phyloP scores from a whole-genome alignment of 2,113 vertebrate genomes.

The Helogale parvula region DNA sequence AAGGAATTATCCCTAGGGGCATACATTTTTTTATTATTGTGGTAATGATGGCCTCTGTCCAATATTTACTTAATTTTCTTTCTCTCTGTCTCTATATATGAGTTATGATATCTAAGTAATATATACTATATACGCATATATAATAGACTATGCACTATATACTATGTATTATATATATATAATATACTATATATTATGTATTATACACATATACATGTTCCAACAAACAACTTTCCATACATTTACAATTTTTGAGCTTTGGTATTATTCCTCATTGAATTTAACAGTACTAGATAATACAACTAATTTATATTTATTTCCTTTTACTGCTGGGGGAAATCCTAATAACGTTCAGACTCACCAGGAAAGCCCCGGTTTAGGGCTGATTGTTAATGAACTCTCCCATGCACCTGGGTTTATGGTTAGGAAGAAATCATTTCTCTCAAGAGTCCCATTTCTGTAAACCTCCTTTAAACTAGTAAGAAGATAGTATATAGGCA shows the following conservation, averaged over 20 bases:
- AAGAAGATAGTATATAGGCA: conserved; percentile 83
- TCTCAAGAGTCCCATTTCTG: conserved; percentile 84
- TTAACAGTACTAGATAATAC: background rate
- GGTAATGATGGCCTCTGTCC: background rate
- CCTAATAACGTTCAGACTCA: conserved; percentile 57
- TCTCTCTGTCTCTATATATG: background rate
- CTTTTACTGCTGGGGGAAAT: conserved; percentile 40
- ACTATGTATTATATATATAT: background rate
- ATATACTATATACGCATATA: background rate
- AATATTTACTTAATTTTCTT: background rate
- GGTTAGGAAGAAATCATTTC: conserved; percentile 83
- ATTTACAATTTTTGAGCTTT: background rate
- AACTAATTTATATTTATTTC: conserved; percentile 62
- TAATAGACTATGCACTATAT: background rate
- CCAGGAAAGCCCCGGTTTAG: conserved; percentile 70
- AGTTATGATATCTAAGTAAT: background rate
- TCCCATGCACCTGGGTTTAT: conserved; percentile 83
- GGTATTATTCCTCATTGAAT: conserved; percentile 41
- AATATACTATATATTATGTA: background rate
- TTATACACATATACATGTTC: background rate
- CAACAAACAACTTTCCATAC: conserved; percentile 13
- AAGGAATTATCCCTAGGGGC: background rate
- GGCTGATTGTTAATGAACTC: conserved; percentile 81
- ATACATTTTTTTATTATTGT: conserved; percentile 68
- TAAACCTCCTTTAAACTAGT: conserved; percentile 74